A percentile compares a stretch with the other conserved stretches of the same genome.
Conservation (phyloP, 2,888 invertebrate genomes). For the Noctua janthe region DNA sequence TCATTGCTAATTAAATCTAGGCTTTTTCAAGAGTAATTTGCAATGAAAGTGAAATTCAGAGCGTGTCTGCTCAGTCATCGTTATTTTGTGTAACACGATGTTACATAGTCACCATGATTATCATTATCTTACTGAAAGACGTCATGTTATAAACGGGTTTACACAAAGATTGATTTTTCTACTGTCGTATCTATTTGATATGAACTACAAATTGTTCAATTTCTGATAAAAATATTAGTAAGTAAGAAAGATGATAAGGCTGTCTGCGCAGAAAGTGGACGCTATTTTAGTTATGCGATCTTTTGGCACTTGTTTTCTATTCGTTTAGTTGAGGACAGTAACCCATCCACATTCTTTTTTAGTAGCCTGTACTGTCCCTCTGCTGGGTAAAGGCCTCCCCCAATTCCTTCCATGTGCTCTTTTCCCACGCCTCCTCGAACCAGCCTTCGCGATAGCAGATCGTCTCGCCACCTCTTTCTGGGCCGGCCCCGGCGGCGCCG, state of each 20-base stretch:
- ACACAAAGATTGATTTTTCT: not conserved
- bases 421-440: too few relatives aligned
- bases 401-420: too few relatives aligned
- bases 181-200: not conserved
- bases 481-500: too few relatives aligned
- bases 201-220: not conserved
- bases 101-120: slow-evolving; percentile 8
- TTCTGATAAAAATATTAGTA: not conserved
- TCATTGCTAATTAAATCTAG: not conserved
- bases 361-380: too few relatives aligned
- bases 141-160: not conserved
- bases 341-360: too few relatives aligned
- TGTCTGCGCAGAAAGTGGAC: not conserved
- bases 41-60: slow-evolving; percentile 26
- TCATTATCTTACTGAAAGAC: not conserved
- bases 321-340: not conserved
- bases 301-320: not conserved
- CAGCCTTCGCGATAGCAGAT: too few relatives aligned
- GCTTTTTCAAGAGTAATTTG: slow-evolving; percentile 19
- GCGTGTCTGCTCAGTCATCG: not conserved
- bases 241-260: not conserved
- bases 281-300: not conserved
- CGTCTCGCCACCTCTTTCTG: too few relatives aligned
- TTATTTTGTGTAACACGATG: not conserved
- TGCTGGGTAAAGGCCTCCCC: too few relatives aligned